phyloP scores from a whole-genome alignment of 2,888 invertebrate genomes.

The Brachypalpus laphriformis region DNA sequence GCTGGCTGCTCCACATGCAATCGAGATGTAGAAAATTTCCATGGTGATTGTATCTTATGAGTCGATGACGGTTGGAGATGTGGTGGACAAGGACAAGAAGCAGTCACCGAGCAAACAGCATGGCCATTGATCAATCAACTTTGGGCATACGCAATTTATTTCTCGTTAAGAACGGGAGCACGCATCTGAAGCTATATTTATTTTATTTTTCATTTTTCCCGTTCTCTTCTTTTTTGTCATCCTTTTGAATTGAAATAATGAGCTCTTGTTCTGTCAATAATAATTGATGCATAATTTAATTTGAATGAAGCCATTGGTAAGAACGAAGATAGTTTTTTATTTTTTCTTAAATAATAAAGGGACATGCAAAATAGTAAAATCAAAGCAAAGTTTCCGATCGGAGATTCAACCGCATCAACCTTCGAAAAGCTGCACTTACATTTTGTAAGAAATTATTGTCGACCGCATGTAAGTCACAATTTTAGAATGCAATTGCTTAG shows the following conservation, averaged over 20 bases:
- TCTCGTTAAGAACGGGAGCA: slow-evolving; percentile 74
- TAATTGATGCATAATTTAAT: slow-evolving; percentile 74
- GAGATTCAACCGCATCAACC: too few species aligned
- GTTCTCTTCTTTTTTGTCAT: slow-evolving; percentile 18
- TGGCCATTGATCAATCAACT: slow-evolving; percentile 74
- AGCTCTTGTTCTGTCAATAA: slow-evolving; percentile 74
- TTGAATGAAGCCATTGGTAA: slow-evolving; percentile 66
- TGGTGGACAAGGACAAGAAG: slow-evolving; percentile 70
- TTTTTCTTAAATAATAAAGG: not conserved
- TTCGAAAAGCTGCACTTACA: too few species aligned
- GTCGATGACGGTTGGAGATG: slow-evolving; percentile 66
- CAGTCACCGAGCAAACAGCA: slow-evolving; percentile 70
- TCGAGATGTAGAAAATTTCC: slow-evolving; percentile 69
- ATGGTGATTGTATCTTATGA: slow-evolving; percentile 73
- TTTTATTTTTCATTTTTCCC: slow-evolving; percentile 18
- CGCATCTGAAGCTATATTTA: slow-evolving; percentile 61
- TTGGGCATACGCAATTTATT: slow-evolving; percentile 74
- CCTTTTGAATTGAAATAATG: slow-evolving; percentile 67
- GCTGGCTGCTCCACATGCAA: slow-evolving; percentile 41
- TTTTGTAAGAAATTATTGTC: too few species aligned
- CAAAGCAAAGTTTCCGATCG: not conserved
- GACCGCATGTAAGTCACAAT: too few species aligned
- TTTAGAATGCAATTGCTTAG: too few species aligned
- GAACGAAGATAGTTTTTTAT: not conserved
- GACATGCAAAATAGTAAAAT: slow-evolving; percentile 1